Conservation (phyloP, 2,113 vertebrate genomes). For the Synodontis membranacea region DNA sequence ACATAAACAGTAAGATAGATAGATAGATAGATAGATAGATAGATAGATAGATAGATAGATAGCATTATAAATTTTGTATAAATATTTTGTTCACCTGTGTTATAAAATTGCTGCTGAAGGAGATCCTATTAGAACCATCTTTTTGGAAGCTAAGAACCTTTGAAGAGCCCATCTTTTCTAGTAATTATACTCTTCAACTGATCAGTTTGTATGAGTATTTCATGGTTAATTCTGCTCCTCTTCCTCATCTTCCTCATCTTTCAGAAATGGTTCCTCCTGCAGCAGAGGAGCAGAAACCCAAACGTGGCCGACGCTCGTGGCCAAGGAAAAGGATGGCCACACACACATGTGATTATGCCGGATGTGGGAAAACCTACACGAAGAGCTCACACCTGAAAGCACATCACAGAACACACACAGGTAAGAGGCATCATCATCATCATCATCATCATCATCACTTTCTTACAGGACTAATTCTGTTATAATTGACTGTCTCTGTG, state of each 20-base stretch:
- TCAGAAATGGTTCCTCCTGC: constrained; percentile 85
- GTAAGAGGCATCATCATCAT: constrained; percentile 60
- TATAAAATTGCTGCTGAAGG: not conserved
- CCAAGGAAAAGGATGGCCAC: constrained; percentile 94
- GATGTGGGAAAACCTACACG: constrained; percentile 97
- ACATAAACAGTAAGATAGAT: too few species aligned
- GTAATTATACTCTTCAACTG: not conserved
- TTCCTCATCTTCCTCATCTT: constrained; percentile 60
- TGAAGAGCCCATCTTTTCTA: not conserved
- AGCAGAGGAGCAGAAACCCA: constrained; percentile 90
- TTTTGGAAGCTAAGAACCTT: not conserved
- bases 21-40: too few species aligned
- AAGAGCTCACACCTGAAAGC: constrained; percentile 99
- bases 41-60: too few species aligned
- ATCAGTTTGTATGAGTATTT: not conserved
- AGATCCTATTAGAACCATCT: not conserved
- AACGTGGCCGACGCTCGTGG: constrained; percentile 94
- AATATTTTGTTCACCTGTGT: not conserved
- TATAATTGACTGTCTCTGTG: not conserved
- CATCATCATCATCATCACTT: not conserved
- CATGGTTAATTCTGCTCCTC: not conserved
- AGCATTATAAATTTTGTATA: not conserved
- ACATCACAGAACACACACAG: constrained; percentile 96
- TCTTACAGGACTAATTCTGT: not conserved
- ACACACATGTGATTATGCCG: constrained; percentile 92